A percentile compares a stretch with the other conserved stretches of the same genome.
Evolutionary conservation across 2,113 vertebrate genomes (phyloP).

Genomic region (Apodemus sylvaticus): DNA sequence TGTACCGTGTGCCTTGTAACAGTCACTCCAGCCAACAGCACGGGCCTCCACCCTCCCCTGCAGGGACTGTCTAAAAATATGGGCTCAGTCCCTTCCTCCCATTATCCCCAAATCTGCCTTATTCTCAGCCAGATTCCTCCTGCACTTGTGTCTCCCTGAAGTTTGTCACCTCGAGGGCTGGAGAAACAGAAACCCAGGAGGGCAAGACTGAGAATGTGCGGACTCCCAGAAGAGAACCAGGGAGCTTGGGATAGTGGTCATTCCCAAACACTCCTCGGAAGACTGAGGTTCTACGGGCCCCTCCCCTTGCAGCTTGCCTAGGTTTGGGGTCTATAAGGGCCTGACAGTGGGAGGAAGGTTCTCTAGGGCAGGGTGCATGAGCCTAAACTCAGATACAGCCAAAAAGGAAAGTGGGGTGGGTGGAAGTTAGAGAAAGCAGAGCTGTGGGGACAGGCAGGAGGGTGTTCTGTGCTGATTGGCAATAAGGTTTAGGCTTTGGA

Average conservation of each 20-base stretch:
- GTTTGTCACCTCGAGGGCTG: not conserved
- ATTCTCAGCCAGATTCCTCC: not conserved
- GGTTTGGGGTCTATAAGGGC: not conserved
- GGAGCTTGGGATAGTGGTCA: not conserved
- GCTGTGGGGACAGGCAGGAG: not conserved
- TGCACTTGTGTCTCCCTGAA: not conserved
- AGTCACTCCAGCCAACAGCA: slow-evolving; percentile 15
- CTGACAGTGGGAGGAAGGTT: not conserved
- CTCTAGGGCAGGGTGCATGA: not conserved
- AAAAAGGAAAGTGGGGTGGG: not conserved
- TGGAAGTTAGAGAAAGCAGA: not conserved
- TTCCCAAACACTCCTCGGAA: not conserved
- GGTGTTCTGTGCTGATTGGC: not conserved
- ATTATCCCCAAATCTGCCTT: slow-evolving; percentile 32
- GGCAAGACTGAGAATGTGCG: not conserved
- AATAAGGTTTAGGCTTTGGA: not conserved
- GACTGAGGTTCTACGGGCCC: not conserved
- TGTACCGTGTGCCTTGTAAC: slow-evolving; percentile 67
- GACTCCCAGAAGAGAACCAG: not conserved
- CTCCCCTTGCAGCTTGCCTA: not conserved
- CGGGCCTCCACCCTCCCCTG: slow-evolving; percentile 22
- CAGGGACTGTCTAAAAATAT: not conserved
- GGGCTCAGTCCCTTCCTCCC: not conserved
- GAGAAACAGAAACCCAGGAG: not conserved
- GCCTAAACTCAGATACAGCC: slow-evolving; percentile 1